These are phyloP conservation scores for Pelmatolapia mariae DNA, from an alignment of 2,113 vertebrate genomes.

Conservation along the genomic window DNA sequence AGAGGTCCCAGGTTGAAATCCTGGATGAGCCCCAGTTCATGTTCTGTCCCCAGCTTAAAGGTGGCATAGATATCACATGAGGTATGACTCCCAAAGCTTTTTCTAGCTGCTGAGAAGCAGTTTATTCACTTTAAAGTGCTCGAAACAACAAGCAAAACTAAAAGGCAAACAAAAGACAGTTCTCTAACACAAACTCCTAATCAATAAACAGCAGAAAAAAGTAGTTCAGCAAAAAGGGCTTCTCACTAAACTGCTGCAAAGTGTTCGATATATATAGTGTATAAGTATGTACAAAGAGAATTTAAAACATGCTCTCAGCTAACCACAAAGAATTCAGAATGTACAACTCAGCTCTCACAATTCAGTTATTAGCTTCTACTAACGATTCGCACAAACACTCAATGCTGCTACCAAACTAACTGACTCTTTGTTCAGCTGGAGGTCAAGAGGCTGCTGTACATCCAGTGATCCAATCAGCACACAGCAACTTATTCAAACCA, in stretches of 20 bases:
- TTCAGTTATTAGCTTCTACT: neutral
- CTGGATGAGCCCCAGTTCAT: neutral
- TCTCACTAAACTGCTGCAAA: neutral
- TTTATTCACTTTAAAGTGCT: neutral
- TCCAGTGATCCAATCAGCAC: neutral
- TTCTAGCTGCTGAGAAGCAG: neutral
- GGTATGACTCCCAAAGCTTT: neutral
- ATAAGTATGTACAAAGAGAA: neutral
- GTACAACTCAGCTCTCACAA: neutral
- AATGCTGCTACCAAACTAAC: neutral
- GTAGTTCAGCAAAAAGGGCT: neutral
- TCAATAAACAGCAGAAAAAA: neutral
- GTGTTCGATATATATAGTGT: neutral
- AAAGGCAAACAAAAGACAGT: neutral
- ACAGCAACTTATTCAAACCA: neutral
- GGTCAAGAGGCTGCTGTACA: neutral
- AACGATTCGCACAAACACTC: rapidly evolving
- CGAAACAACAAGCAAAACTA: neutral
- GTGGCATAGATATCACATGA: neutral
- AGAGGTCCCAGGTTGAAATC: neutral
- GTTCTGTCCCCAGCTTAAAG: neutral
- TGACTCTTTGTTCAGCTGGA: neutral
- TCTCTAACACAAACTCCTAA: neutral
- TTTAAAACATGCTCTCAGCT: neutral
- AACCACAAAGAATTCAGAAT: neutral